A percentile compares a stretch with the other conserved stretches of the same genome.
Evolutionary conservation across 2,888 invertebrate genomes (phyloP).

Genomic region (Drosophila monieri): DNA sequence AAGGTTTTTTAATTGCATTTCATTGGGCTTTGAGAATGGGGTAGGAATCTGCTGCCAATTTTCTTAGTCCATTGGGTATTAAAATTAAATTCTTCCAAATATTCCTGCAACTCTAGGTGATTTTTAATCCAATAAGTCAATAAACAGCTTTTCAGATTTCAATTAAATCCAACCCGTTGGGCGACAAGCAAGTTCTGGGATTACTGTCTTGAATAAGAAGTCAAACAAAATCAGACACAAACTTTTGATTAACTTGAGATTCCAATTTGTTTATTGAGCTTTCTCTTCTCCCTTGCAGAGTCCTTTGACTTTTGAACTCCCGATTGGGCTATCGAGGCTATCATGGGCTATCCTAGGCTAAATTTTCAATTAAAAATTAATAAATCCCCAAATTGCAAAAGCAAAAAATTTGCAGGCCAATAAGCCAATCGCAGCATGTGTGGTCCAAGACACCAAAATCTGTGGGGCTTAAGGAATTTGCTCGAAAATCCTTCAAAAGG

Average conservation of each 20-base stretch:
- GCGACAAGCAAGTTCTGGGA: neutral
- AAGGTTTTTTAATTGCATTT: slow-evolving; percentile 68
- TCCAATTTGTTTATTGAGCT: neutral
- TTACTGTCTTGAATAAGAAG: neutral
- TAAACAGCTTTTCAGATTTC: neutral
- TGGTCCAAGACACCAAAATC: slow-evolving; percentile 6
- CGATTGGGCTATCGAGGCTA: neutral
- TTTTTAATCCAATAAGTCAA: slow-evolving; percentile 22
- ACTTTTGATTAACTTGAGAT: neutral
- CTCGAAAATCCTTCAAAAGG: slow-evolving; percentile 53
- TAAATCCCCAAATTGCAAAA: neutral
- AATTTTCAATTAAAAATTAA: neutral
- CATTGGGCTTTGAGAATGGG: slow-evolving; percentile 2
- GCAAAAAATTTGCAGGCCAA: slow-evolving; percentile 7
- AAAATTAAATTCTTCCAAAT: slow-evolving; percentile 6
- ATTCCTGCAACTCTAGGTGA: slow-evolving; percentile 10
- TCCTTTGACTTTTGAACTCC: neutral
- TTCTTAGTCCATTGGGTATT: slow-evolving; percentile 29
- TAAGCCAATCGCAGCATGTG: slow-evolving; percentile 33
- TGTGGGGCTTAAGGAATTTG: slow-evolving; percentile 69
- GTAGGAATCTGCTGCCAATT: slow-evolving; percentile 18
- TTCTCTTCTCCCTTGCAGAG: neutral
- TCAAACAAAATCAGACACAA: neutral
- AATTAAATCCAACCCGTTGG: neutral
- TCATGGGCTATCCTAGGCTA: neutral